These are phyloP conservation scores for Theristicus caerulescens DNA, from an alignment of 2,113 vertebrate genomes.

Conservation along the genomic window DNA sequence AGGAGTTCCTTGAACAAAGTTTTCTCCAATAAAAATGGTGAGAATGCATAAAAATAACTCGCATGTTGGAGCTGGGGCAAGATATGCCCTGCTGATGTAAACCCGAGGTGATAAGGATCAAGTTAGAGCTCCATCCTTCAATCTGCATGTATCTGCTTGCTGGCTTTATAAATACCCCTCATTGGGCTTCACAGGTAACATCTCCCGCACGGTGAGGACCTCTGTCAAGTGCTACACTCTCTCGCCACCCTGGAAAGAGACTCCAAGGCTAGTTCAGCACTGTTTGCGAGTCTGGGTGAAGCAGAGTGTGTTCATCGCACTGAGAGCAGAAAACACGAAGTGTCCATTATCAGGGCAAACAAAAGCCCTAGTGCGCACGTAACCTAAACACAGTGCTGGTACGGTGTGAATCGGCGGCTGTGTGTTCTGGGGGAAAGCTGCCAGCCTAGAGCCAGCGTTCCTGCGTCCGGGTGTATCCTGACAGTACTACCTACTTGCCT, in stretches of 20 bases:
- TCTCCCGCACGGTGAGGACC: background rate
- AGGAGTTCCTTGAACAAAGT: background rate
- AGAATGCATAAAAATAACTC: background rate
- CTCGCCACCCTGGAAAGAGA: background rate
- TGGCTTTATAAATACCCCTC: background rate
- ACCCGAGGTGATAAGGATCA: background rate
- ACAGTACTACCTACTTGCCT: constrained; percentile 48
- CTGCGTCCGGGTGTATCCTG: background rate
- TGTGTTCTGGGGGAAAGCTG: background rate
- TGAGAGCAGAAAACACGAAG: constrained; percentile 24
- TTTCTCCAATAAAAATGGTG: background rate
- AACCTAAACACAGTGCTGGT: background rate
- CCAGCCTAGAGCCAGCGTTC: constrained; percentile 3
- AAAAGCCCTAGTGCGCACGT: constrained; percentile 41
- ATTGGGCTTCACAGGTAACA: background rate
- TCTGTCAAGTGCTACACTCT: background rate
- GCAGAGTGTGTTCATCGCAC: background rate
- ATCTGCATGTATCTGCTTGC: background rate
- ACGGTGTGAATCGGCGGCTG: background rate
- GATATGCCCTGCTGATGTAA: background rate
- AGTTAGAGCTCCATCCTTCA: background rate
- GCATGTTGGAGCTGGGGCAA: background rate
- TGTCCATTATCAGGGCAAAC: constrained; percentile 45
- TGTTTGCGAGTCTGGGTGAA: background rate
- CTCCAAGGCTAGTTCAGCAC: background rate